Conservation (phyloP, 2,888 invertebrate species). For the Drosophila pseudotalamancana region DNA sequence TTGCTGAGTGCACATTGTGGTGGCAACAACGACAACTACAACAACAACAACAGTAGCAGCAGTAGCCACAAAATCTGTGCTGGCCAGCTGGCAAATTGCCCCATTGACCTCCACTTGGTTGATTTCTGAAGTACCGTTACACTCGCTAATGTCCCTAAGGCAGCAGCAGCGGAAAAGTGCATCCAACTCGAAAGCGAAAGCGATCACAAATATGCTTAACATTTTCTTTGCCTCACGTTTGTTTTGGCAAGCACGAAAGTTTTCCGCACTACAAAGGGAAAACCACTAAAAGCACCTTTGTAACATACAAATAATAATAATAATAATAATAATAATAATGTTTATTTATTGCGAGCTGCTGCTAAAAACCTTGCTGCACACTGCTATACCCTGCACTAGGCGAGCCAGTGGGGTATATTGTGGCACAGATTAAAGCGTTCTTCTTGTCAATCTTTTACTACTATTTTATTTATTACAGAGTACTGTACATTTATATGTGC, state of each 20-base stretch:
- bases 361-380: not conserved
- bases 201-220: not conserved
- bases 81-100: slow-evolving; percentile 16
- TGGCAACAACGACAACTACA: slow-evolving; percentile 7
- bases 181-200: not conserved
- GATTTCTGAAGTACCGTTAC: slow-evolving; percentile 4
- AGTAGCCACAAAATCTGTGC: slow-evolving; percentile 4
- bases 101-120: slow-evolving; percentile 15
- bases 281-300: slow-evolving; percentile 1
- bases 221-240: not conserved
- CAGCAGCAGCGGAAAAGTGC: not conserved
- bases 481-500: too few relatives aligned
- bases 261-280: too few relatives aligned
- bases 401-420: not conserved
- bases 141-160: not conserved
- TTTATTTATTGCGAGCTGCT: not conserved
- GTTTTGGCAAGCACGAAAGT: not conserved
- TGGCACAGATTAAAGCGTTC: too few relatives aligned
- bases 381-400: not conserved
- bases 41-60: too few relatives aligned
- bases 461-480: too few relatives aligned
- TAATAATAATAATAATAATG: slow-evolving; percentile 1
- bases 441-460: too few relatives aligned
- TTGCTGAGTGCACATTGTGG: slow-evolving; percentile 14
- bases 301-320: not conserved